A percentile compares a stretch with the other conserved stretches of the same genome.
phyloP scores from a whole-genome alignment of 2,797 vertebrate species.

The Zalophus californianus region DNA sequence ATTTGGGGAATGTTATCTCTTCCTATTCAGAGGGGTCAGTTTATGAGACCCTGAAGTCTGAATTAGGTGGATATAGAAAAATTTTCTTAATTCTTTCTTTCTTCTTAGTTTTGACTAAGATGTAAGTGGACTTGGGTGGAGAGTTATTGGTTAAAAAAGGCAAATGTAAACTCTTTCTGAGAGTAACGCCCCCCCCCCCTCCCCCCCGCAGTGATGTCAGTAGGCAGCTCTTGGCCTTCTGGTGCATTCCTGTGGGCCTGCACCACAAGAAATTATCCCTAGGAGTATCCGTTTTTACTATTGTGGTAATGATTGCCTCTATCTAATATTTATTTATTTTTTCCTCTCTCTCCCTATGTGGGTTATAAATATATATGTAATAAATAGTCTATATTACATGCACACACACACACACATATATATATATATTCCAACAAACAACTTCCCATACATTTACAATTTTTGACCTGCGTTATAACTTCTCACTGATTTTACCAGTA shows the following conservation, averaged over 20 bases:
- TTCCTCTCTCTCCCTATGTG: not conserved
- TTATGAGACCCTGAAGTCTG: not conserved
- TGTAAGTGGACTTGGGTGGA: not conserved
- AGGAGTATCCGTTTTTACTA: conserved; percentile 65
- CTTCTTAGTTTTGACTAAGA: conserved; percentile 35
- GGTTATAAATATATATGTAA: not conserved
- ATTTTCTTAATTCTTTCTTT: conserved; percentile 22
- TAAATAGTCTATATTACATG: not conserved
- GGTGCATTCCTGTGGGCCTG: conserved; percentile 55
- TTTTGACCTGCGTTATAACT: conserved; percentile 47
- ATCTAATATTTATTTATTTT: not conserved
- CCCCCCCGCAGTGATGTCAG: not conserved
- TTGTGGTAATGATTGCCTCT: conserved; percentile 16
- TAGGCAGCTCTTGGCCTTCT: not conserved
- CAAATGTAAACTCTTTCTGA: conserved; percentile 67
- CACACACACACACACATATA: not conserved
- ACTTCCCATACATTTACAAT: not conserved
- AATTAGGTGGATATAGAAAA: conserved; percentile 58
- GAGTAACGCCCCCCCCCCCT: not conserved
- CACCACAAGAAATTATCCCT: conserved; percentile 23
- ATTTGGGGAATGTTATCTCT: not conserved
- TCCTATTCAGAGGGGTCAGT: not conserved
- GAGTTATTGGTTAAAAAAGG: not conserved
- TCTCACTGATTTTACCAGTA: conserved; percentile 41
- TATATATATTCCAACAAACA: conserved; percentile 15